phyloP scores from a whole-genome alignment of 2,113 vertebrate genomes.

The Bagarius yarrelli region DNA sequence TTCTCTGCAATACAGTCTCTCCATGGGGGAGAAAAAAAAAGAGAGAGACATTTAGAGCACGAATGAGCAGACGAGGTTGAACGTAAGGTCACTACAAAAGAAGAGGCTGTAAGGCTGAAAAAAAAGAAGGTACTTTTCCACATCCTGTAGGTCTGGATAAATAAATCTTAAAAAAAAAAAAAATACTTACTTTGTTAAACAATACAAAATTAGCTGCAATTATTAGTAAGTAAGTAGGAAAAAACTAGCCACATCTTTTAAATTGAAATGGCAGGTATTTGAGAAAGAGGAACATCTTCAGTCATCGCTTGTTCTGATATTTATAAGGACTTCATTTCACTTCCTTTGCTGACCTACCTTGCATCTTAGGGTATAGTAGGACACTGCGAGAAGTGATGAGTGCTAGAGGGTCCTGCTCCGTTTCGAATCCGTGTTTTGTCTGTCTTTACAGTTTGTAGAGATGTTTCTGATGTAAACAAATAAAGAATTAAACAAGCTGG shows the following conservation, averaged over 20 bases:
- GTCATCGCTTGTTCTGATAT: too few relatives aligned
- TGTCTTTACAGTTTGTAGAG: too few relatives aligned
- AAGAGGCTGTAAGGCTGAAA: neutral
- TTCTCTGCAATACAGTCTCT: conserved; percentile 21
- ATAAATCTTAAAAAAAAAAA: conserved; percentile 30
- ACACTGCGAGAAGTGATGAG: too few relatives aligned
- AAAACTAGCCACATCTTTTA: too few relatives aligned
- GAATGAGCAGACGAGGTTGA: conserved; percentile 37
- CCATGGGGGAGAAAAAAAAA: conserved; percentile 16
- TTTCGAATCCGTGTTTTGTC: too few relatives aligned
- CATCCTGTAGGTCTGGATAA: conserved; percentile 14
- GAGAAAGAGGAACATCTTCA: too few relatives aligned
- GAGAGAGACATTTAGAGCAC: conserved; percentile 11
- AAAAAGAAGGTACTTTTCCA: neutral
- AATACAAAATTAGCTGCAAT: neutral
- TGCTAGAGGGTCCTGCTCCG: too few relatives aligned
- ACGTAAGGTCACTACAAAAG: conserved; percentile 30
- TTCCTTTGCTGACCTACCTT: too few relatives aligned
- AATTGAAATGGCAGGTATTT: too few relatives aligned
- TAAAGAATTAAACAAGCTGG: neutral
- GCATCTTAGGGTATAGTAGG: too few relatives aligned
- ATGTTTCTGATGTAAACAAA: neutral
- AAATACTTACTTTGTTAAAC: neutral
- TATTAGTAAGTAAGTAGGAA: too few relatives aligned
- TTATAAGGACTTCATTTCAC: too few relatives aligned